Base-by-base conservation (phyloP, 2,888 invertebrate genomes). In the Sinotaia quadrata region DNA sequence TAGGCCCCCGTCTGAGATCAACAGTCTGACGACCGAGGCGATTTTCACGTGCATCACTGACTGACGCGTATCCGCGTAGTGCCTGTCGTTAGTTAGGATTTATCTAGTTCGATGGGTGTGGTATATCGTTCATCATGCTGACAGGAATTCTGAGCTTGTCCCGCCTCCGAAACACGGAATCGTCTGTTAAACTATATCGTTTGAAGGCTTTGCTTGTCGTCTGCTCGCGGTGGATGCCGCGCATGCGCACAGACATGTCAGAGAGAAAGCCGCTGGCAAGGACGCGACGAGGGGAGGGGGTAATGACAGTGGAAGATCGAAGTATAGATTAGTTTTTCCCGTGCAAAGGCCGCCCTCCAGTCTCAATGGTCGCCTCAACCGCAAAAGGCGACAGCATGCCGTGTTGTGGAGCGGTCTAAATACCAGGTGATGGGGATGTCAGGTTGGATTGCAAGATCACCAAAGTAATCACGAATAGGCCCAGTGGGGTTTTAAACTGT, bases 181-280 rank as follows among this genome's bases (percentile, higher is more conserved):
- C 65, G 65, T 56, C 56, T 52, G 65, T 65, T 52, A 65, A 56
- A 65, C 18, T 65, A 52, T 65, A n/a, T n/a, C 65, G 54, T 61
- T 44, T 56, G 65, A 41, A 47, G 44, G 36, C 54, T 56, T 65
- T 65, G 41, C 65, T 65, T 54, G 56, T 65, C 65, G 65, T 65
- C 65, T 65, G 65, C 65, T 65, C 52, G n/a, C n/a, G 41, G n/a
- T 33, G 41, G 41, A 56, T 47, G 36, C 65, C 56, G 65, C 56
- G 56, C 65, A 33, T 54, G 56, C 44, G 56, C 65, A 52, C 44
- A 31, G 21, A 41, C 65, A 47, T n/a, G 65, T 56, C 56, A 56
- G 36, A 51, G 51, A 56, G 41, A 56, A 33, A 56, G 56, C 65
- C 37, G 27, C 18, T 54, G 54, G 31, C 24, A 54, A 31, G 21